Conservation (phyloP, 1,140 invertebrate genomes). For the Hestina assimilis region DNA sequence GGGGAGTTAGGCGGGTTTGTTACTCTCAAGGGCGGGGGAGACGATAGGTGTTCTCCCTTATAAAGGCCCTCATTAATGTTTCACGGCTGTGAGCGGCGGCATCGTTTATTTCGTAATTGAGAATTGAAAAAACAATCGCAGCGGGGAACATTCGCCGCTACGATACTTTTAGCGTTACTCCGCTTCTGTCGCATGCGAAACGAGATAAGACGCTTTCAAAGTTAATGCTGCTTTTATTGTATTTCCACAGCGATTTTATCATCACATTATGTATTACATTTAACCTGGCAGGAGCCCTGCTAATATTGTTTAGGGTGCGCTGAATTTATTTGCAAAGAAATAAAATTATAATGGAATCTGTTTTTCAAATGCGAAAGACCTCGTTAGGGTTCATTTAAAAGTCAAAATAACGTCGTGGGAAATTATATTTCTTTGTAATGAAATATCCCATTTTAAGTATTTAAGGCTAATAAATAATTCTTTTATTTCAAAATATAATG, state of each 20-base stretch:
- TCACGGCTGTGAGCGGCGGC: constrained; percentile 54
- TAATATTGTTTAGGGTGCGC: constrained; percentile 7
- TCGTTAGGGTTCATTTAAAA: constrained; percentile 15
- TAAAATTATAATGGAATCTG: constrained; percentile 7
- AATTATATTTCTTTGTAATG: constrained; percentile 5
- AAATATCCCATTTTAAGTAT: neutral
- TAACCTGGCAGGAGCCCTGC: neutral
- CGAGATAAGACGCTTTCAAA: constrained; percentile 33
- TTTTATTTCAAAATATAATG: too few species aligned
- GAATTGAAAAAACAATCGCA: constrained; percentile 65
- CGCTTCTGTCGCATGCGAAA: constrained; percentile 37
- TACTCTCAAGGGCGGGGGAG: constrained; percentile 6
- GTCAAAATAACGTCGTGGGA: constrained; percentile 7
- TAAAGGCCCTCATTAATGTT: constrained; percentile 66
- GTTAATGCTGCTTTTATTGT: constrained; percentile 10
- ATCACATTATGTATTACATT: constrained; percentile 13
- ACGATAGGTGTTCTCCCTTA: constrained; percentile 5
- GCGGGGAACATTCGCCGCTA: constrained; percentile 45
- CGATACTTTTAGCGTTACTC: constrained; percentile 37
- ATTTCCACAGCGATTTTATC: constrained; percentile 18
- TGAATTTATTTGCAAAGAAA: constrained; percentile 22
- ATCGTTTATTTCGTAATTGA: constrained; percentile 63
- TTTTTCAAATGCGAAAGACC: constrained; percentile 1
- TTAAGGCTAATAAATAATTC: too few species aligned
- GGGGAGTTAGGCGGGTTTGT: constrained; percentile 10